phyloP scores from a whole-genome alignment of 2,113 vertebrate species.

The Myrmecophaga tridactyla region DNA sequence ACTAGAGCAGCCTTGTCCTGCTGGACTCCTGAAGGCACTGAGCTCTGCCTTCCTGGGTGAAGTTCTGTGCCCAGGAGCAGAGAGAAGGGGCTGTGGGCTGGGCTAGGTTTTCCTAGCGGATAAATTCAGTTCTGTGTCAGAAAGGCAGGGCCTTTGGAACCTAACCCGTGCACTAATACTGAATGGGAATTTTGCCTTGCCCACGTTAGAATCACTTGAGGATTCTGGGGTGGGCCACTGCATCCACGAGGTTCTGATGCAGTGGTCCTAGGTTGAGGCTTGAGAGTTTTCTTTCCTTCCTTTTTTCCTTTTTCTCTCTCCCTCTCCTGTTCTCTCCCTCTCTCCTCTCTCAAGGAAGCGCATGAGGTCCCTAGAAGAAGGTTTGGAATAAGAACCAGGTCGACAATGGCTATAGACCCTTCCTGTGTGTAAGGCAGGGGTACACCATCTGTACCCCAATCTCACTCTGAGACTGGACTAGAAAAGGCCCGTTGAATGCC shows the following conservation, averaged over 20 bases:
- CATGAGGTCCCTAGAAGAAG: neutral
- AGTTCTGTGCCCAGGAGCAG: neutral
- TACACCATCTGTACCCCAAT: neutral
- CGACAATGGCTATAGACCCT: neutral
- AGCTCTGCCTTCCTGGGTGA: neutral
- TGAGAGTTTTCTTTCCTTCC: no score
- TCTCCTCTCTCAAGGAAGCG: neutral
- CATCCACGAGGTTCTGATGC: neutral
- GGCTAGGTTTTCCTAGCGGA: neutral
- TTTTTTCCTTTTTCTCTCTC: no score
- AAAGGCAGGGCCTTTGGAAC: neutral
- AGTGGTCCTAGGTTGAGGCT: neutral
- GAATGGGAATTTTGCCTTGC: neutral
- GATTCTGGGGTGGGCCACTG: no score
- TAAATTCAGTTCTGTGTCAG: neutral
- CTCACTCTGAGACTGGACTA: neutral
- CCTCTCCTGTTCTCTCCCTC: neutral
- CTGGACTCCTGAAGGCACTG: neutral
- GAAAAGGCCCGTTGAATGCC: rapidly evolving
- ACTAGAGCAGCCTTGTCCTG: neutral
- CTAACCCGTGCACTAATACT: neutral
- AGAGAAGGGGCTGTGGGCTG: neutral
- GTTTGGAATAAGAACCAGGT: neutral
- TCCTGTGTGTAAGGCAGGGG: neutral
- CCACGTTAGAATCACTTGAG: neutral